A percentile compares a stretch with the other conserved stretches of the same genome.
These are phyloP conservation scores for Clusia tigrina DNA, from an alignment of 2,888 invertebrate species.

Conservation along the genomic window DNA sequence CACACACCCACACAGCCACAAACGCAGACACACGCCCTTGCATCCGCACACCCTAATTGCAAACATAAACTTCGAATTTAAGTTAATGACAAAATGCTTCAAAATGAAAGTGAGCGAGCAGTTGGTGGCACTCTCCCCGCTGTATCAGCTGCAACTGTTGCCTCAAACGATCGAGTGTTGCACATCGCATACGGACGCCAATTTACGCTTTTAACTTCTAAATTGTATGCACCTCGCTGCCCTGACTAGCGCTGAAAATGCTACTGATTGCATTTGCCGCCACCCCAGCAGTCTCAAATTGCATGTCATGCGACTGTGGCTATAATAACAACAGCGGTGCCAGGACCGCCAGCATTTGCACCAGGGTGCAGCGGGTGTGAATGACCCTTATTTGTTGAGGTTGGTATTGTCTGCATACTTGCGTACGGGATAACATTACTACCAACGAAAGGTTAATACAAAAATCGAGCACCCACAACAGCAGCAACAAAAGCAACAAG, in stretches of 20 bases:
- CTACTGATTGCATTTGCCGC: conserved; percentile 28
- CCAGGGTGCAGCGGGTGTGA: conserved; percentile 24
- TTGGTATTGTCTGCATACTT: conserved; percentile 5
- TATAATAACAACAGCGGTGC: conserved; percentile 12
- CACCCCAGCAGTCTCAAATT: conserved; percentile 40
- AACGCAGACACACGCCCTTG: not conserved
- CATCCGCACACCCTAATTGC: not conserved
- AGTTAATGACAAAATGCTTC: not conserved
- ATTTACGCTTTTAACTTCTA: not conserved
- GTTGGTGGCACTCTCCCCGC: not conserved
- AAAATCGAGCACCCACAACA: conserved; percentile 10
- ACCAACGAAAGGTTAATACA: conserved; percentile 40
- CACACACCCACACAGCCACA: not conserved
- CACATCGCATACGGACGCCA: not conserved
- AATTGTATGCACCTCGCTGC: not conserved
- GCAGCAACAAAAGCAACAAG: conserved; percentile 19
- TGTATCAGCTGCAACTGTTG: not conserved
- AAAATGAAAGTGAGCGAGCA: not conserved
- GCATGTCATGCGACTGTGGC: conserved; percentile 53
- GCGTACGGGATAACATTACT: conserved; percentile 42
- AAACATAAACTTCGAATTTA: conserved; percentile 2
- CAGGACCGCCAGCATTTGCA: conserved; percentile 29
- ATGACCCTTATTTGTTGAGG: conserved; percentile 44
- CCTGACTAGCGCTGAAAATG: not conserved
- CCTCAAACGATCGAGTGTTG: not conserved